Evolutionary conservation across 2,888 invertebrate species (phyloP).

Genomic region (Aquatica leii): DNA sequence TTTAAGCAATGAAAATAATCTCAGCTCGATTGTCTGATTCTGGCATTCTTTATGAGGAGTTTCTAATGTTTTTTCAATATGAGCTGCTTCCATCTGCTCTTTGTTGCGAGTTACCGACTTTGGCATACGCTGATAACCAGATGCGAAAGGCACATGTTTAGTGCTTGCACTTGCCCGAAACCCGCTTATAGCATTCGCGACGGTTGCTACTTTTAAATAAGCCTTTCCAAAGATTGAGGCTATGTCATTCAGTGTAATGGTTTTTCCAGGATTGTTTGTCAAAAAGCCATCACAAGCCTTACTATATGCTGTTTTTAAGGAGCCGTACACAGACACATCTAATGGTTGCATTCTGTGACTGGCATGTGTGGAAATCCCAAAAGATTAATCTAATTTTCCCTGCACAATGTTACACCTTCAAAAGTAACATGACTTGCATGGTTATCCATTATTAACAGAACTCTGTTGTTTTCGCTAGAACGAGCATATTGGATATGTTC

Average conservation of each 20-base stretch:
- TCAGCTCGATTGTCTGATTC: background rate
- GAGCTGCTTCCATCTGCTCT: background rate
- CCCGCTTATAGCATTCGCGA: constrained; percentile 3
- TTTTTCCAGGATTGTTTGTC: background rate
- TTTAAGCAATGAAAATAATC: background rate
- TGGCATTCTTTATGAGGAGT: background rate
- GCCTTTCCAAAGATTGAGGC: constrained; percentile 8
- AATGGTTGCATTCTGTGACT: background rate
- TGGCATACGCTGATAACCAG: too few species aligned
- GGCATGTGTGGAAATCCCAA: background rate
- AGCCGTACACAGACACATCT: too few species aligned
- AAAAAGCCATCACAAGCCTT: background rate
- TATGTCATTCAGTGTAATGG: too few species aligned
- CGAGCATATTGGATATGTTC: constrained; percentile 46
- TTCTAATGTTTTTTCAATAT: background rate
- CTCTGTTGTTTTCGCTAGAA: constrained; percentile 40
- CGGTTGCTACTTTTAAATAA: constrained; percentile 5
- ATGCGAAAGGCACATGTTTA: too few species aligned
- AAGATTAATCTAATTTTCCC: too few species aligned
- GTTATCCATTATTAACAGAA: constrained; percentile 46
- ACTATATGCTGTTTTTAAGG: background rate
- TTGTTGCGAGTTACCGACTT: background rate
- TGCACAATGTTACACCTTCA: too few species aligned
- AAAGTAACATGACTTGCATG: constrained; percentile 20
- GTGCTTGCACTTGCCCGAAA: background rate